Conservation (phyloP, 1,140 invertebrate genomes). For the Drosophila sechellia region DNA sequence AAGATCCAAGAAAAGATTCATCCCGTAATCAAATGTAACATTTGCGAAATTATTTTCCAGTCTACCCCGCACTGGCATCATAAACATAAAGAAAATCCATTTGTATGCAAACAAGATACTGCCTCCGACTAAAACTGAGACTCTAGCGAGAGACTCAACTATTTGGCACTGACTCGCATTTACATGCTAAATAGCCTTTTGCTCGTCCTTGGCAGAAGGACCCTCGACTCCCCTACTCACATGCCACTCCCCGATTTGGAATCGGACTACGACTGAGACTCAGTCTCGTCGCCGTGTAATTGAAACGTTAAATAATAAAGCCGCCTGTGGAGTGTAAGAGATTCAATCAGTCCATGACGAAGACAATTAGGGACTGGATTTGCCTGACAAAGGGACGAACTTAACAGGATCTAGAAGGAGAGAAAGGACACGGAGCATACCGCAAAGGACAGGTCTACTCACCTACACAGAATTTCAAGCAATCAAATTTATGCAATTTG, state of each 20-base stretch:
- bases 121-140: conserved; percentile 31
- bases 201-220: conserved; percentile 47
- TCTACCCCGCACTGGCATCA: conserved; percentile 39
- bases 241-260: conserved; percentile 53
- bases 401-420: neutral
- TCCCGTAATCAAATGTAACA: conserved; percentile 80
- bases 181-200: conserved; percentile 76
- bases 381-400: conserved; percentile 48
- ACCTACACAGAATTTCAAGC: conserved; percentile 53
- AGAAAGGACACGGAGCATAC: neutral
- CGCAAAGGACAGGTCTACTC: conserved; percentile 1
- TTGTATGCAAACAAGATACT: conserved; percentile 79
- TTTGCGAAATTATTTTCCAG: conserved; percentile 78
- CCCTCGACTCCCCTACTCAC: conserved; percentile 30
- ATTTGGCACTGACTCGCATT: conserved; percentile 72
- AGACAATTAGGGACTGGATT: conserved; percentile 63
- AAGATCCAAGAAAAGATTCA: conserved; percentile 49
- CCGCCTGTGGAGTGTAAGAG: conserved; percentile 64
- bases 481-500: conserved; percentile 77
- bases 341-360: conserved; percentile 75
- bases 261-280: conserved; percentile 36
- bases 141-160: conserved; percentile 53
- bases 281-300: conserved; percentile 54
- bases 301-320: conserved; percentile 82
- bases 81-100: conserved; percentile 82